Conservation (phyloP, 2,888 invertebrate species). For the Drosophila recens region DNA sequence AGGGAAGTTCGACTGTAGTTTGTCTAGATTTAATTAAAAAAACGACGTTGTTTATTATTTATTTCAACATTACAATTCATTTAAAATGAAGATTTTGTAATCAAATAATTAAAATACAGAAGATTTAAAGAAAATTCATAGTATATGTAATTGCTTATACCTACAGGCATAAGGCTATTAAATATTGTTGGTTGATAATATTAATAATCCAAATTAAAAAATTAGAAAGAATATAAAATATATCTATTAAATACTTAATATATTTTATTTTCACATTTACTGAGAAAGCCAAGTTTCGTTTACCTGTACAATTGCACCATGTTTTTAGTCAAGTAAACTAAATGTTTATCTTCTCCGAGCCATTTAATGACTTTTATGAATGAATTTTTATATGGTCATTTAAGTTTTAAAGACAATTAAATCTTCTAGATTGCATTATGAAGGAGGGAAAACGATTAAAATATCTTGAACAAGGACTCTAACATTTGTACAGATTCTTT, state of each 20-base stretch:
- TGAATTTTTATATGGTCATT: background rate
- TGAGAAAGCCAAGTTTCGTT: background rate
- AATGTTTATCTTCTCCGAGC: background rate
- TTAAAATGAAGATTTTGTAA: no score
- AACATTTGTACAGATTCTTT: conserved; percentile 29
- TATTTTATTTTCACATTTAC: background rate
- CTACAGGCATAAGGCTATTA: no score
- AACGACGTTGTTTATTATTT: no score
- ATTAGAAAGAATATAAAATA: no score
- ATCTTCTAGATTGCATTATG: background rate
- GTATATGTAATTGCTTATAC: no score
- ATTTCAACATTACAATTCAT: no score
- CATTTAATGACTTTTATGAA: background rate
- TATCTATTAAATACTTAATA: background rate
- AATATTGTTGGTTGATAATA: no score
- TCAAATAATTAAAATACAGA: no score
- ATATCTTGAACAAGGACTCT: conserved; percentile 21
- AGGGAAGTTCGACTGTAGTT: no score
- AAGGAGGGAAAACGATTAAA: conserved; percentile 7
- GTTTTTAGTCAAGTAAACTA: background rate
- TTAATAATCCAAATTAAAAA: no score
- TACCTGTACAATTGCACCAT: background rate
- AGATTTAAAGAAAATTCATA: no score
- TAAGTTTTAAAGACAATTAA: background rate
- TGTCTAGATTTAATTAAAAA: no score